Base-by-base conservation (phyloP, 2,797 vertebrate species). In the Coccyzus lansbergi region DNA sequence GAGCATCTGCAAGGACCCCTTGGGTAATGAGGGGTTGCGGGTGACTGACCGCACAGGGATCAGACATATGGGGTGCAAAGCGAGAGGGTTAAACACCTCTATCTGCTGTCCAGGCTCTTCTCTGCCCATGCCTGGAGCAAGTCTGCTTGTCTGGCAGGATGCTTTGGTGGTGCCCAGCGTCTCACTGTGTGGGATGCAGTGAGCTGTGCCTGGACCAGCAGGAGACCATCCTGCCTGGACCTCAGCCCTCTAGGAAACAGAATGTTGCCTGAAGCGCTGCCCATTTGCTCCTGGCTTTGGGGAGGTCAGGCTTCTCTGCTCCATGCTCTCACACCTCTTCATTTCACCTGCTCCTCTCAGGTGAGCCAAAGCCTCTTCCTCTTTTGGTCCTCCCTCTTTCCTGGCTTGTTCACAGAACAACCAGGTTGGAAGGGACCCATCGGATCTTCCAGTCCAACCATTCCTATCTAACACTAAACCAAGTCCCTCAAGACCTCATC, bases 1-100 rank as follows among this genome's bases (percentile, higher is more conserved):
- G 5, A 56, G 33, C n/a, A 48, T 20, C 36, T 78, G 40, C 46
- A 53, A 75, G 65, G 70, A 44, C 19, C 6, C 11, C 18, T 22
- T 1, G 13, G 38, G 34, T 0, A 3, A 58, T 20, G 64, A 72
- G 29, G 20, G 21, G 17, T 13, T 74, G 56, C 8, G 18, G 67
- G 38, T 11, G 20, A 42, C 24, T 2, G 2, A 16, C 3, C 12
- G 14, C 0, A 0, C 31, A 38, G 28, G 20, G 48, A 48, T 62
- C 26, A 55, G 26, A 64, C 15, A 38, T 51, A 6, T 0, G 0
- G 34, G 24, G 25, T 12, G 18, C 12, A 38, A 46, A 49, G 53
- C 1, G 2, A 26, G 31, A 88, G 44, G 38, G 65, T 63, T 77
- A 59, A 74, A 88, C 3, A 4, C 8, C 10, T 59, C 7, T 79